Base-by-base conservation (phyloP, 30 jellyfish, hydroid and myxozoan genomes). In the Hydractinia symbiolongicarpus region DNA sequence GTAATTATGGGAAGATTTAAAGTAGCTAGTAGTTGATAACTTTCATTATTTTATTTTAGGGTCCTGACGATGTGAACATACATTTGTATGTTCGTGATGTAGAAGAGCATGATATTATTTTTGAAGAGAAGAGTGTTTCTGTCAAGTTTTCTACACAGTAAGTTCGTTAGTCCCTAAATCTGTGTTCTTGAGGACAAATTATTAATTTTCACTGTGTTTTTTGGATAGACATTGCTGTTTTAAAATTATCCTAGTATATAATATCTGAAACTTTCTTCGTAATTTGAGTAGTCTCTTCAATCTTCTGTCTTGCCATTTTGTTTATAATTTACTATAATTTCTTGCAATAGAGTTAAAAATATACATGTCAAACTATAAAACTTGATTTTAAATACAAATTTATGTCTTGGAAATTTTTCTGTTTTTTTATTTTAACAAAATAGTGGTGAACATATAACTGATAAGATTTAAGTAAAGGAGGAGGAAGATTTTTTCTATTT, bases 21-120 rank as follows among this genome's bases (percentile, higher is more conserved):
- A 30, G 44, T 30, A 30, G 44, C 44, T n/a, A n/a, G 44, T 0
- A 1, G 44, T 30, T 30, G 44, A 30, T 58, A 58, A 58, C 17
- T 67, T 11, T 67, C 11, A 13, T 67, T 67, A 10, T 67, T 11
- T n/a, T 13, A 4, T 49, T 71, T 71, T 71, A 71, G 80, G 80
- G 80, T 20, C 40, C 60, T 50, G 60, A 71, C n/a, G 9, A 19
- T 7, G n/a, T 71, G 1, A 71, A 71, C 60, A 50, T 71, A 19
- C 80, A 71, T 50, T 8, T 71, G 7, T 71, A 71, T 15, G 80
- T 71, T 14, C 55, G 60, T 20, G 80, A 19, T 20, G 80, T 71
- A 19, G 80, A 71, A 19, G 80, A 71, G 17, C 80, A 19, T 20
- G 68, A 71, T n/a, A 71, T 71, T 4, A 50, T 71, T 14, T 71